phyloP scores from a whole-genome alignment of 1,140 invertebrate species.

The Neelides sp. region DNA sequence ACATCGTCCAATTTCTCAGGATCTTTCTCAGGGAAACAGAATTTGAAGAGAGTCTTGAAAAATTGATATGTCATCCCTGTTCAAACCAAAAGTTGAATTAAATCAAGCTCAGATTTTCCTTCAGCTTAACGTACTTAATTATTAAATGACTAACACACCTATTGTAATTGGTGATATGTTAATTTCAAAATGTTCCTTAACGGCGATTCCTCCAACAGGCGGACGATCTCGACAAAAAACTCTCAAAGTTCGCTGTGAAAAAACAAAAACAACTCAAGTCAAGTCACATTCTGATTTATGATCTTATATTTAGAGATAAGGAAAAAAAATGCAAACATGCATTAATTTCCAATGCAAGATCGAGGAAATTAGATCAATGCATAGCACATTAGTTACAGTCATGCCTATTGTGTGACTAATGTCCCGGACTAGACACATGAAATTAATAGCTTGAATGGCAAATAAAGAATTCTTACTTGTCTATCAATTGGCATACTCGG shows the following conservation, averaged over 20 bases:
- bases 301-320: too few relatives aligned
- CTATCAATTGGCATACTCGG: constrained; percentile 79
- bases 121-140: too few relatives aligned
- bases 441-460: too few relatives aligned
- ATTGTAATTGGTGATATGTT: constrained; percentile 87
- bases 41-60: constrained; percentile 93
- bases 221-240: constrained; percentile 81
- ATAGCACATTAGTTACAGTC: too few relatives aligned
- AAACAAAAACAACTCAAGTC: constrained; percentile 7
- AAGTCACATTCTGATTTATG: neutral
- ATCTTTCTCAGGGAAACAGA: constrained; percentile 96
- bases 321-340: too few relatives aligned
- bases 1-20: constrained; percentile 65
- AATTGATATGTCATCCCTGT: constrained; percentile 86
- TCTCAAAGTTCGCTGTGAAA: constrained; percentile 55
- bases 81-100: constrained; percentile 33
- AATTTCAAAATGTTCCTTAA: constrained; percentile 97
- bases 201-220: constrained; percentile 89
- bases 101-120: too few relatives aligned
- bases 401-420: too few relatives aligned
- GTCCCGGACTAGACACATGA: too few relatives aligned
- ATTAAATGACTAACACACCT: constrained; percentile 47
- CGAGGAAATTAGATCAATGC: too few relatives aligned
- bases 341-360: too few relatives aligned
- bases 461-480: too few relatives aligned